A percentile compares a stretch with the other conserved stretches of the same genome.
Evolutionary conservation across 2,113 vertebrate genomes (phyloP).

Genomic region (Ovis canadensis): DNA sequence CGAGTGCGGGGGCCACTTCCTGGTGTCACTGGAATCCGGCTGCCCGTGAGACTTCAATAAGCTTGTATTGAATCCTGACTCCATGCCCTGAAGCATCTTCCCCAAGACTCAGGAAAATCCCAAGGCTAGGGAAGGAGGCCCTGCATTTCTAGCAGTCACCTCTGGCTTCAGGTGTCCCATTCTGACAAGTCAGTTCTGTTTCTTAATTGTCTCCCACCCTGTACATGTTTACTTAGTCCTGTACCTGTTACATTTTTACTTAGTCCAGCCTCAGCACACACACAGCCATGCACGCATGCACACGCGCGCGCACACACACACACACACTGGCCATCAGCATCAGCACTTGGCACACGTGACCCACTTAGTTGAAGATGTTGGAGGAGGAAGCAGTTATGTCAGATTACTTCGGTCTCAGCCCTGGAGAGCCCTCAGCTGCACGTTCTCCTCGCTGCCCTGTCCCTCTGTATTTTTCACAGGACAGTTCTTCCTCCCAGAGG

Average conservation of each 20-base stretch:
- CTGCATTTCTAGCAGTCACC: neutral
- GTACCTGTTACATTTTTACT: neutral
- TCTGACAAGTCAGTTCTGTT: neutral
- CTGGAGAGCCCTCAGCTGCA: rapidly evolving
- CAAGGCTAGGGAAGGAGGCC: neutral
- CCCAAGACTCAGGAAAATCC: neutral
- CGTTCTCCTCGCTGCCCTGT: neutral
- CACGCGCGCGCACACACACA: rapidly evolving
- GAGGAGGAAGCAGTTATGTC: neutral
- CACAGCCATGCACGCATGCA: rapidly evolving
- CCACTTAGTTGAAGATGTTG: neutral
- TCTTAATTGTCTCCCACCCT: neutral
- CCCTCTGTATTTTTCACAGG: neutral
- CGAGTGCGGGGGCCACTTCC: neutral
- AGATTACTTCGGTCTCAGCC: neutral
- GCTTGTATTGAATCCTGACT: neutral
- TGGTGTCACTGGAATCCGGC: neutral
- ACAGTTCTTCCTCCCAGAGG: too few species aligned
- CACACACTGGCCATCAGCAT: too few species aligned
- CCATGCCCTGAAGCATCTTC: neutral
- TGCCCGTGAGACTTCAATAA: neutral
- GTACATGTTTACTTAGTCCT: neutral
- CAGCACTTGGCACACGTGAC: rapidly evolving
- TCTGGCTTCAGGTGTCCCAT: neutral
- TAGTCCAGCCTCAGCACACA: neutral